These are phyloP conservation scores for Cheumatopsyche charites DNA, from an alignment of 1,140 invertebrate species.

Conservation along the genomic window DNA sequence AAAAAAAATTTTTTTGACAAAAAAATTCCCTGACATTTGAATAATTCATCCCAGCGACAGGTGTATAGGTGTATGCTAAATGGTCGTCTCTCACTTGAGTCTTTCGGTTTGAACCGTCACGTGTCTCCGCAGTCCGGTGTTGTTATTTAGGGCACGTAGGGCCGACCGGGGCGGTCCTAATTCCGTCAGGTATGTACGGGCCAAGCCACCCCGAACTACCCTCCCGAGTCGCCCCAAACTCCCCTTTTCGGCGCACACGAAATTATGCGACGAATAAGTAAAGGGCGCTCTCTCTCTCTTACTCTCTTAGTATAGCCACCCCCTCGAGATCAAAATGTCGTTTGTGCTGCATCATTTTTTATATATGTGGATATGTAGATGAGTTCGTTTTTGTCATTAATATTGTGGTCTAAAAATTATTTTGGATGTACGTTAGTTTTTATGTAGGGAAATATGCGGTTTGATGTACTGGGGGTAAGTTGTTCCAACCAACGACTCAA, in stretches of 20 bases:
- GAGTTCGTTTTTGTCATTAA: too few species aligned
- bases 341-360: conserved; percentile 9
- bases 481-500: too few species aligned
- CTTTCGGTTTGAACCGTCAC: conserved; percentile 6
- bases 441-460: too few species aligned
- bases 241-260: conserved; percentile 7
- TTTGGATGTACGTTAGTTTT: too few species aligned
- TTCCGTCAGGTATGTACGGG: conserved; percentile 11
- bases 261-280: conserved; percentile 33
- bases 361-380: too few species aligned
- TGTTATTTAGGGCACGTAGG: conserved; percentile 29
- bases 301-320: not conserved
- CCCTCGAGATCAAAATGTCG: conserved; percentile 18
- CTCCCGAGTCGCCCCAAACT: not conserved
- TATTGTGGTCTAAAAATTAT: too few species aligned
- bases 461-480: too few species aligned
- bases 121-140: not conserved
- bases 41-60: not conserved
- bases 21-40: too few species aligned
- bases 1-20: too few species aligned
- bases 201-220: not conserved
- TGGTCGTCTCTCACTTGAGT: not conserved
- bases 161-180: conserved; percentile 17
- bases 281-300: not conserved
- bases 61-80: not conserved